A percentile compares a stretch with the other conserved stretches of the same genome.
Evolutionary conservation across 2,888 invertebrate species (phyloP).

Genomic region (Parasteatoda lunata): DNA sequence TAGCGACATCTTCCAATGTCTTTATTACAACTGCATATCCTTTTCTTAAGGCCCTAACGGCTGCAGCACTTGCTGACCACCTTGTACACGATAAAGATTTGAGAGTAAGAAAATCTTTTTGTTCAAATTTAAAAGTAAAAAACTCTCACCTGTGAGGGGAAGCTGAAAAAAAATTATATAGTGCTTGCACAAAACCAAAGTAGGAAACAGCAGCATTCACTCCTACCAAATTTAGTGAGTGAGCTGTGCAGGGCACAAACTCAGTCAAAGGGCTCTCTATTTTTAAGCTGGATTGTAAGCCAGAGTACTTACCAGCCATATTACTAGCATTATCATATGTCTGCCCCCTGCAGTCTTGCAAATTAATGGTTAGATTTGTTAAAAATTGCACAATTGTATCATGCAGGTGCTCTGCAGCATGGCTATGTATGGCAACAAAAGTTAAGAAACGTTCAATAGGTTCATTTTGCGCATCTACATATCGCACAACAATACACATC

Average conservation of each 20-base stretch:
- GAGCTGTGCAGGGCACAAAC: slow-evolving; percentile 15
- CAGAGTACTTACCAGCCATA: slow-evolving; percentile 29
- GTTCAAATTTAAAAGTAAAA: not conserved
- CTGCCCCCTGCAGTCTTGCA: not conserved
- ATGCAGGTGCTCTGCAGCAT: too few species aligned
- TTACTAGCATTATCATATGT: slow-evolving; percentile 28
- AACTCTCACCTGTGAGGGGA: slow-evolving; percentile 13
- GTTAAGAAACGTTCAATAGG: too few species aligned
- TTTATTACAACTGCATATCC: slow-evolving; percentile 19
- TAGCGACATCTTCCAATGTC: not conserved
- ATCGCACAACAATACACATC: too few species aligned
- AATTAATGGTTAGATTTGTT: not conserved
- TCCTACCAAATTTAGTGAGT: slow-evolving; percentile 24
- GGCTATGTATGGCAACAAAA: too few species aligned
- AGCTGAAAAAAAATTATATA: slow-evolving; percentile 27
- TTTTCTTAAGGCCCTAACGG: slow-evolving; percentile 15
- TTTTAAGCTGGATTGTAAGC: slow-evolving; percentile 24
- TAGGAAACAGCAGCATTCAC: not conserved
- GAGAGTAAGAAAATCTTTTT: not conserved
- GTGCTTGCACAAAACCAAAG: slow-evolving; percentile 6
- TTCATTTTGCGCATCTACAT: too few species aligned
- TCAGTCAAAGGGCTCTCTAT: not conserved
- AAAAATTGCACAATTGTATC: not conserved
- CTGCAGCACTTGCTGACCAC: slow-evolving; percentile 27
- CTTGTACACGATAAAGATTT: slow-evolving; percentile 8